Evolutionary conservation across 2,797 vertebrate genomes (phyloP), one percentile per base, ranked within the genome.

Genomic region (Crenichthys baileyi): DNA sequence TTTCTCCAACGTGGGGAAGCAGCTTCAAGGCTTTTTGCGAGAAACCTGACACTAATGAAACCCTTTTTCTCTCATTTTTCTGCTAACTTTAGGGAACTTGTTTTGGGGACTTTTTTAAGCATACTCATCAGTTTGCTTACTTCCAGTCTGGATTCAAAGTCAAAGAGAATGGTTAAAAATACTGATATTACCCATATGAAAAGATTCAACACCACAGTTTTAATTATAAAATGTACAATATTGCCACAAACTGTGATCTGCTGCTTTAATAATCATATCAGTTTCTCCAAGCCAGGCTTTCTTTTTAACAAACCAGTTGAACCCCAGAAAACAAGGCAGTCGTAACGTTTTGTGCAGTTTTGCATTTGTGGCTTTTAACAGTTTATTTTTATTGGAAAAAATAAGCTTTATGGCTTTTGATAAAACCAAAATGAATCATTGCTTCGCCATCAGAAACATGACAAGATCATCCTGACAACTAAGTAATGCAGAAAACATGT

Each of bases 31-130:
- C 81, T 79, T 77, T 85, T 80, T 60, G 24, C 81, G 72, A 76
- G 13, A 46, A 70, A 48, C 41, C 48, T 88, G 73, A 79, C 65
- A 56, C 73, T 87, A 84, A 88, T 85, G 70, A 85, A 83, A 81
- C 86, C 68, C 73, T 24, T 26, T 83, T 76, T 75, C 36, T 65
- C 81, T 82, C 82, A 79, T 73, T 89, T 87, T 82, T 56, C 70
- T 71, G 80, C 77, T 87, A 61, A n/a, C 31, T 73, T 71, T 36
- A 26, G 61, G 48, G 26, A 26, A 15, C 53, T 67, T 24, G 20
- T 39, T 67, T 46, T 2, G 18, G 29, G 18, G 7, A 12, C 2
- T 70, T 8, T 70, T 46, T 48, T 1, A 58, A 58, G n/a, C 24
- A 2, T 26, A 26, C 56, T 18, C 41, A 70, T 70, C 67, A 70